These are phyloP conservation scores for Tinea trinotella DNA, from an alignment of 2,888 invertebrate genomes.

Conservation along the genomic window DNA sequence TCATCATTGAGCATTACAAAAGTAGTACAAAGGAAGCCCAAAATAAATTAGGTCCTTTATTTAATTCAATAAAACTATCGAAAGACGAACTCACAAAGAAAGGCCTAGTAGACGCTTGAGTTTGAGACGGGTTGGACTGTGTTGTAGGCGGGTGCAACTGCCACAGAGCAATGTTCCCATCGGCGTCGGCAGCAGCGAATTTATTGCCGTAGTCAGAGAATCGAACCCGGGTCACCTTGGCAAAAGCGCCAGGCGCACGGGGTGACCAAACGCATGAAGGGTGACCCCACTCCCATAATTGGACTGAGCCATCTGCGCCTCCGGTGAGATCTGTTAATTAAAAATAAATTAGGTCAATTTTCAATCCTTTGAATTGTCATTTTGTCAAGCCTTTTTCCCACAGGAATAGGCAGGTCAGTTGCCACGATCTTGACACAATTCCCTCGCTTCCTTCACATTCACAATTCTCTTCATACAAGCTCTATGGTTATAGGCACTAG, in stretches of 20 bases:
- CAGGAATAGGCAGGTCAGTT: too few relatives aligned
- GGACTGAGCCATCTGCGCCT: conserved; percentile 95
- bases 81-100: conserved; percentile 82
- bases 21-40: too few relatives aligned
- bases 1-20: too few relatives aligned
- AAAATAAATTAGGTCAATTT: conserved; percentile 3
- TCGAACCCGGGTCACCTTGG: conserved; percentile 94
- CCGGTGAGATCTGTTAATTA: conserved; percentile 85
- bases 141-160: conserved; percentile 84
- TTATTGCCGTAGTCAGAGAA: conserved; percentile 98
- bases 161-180: conserved; percentile 96
- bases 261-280: conserved; percentile 91
- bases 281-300: conserved; percentile 99
- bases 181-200: conserved; percentile 98
- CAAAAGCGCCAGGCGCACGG: conserved; percentile 93
- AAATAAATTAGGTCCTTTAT: too few relatives aligned
- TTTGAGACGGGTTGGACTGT: conserved; percentile 54
- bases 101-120: conserved; percentile 76
- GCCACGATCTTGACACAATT: too few relatives aligned
- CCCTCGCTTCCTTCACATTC: too few relatives aligned
- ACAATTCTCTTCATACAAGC: too few relatives aligned
- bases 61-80: too few relatives aligned
- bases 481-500: too few relatives aligned
- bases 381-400: too few relatives aligned
- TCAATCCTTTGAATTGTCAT: neutral